Conservation (phyloP, 2,888 invertebrate species). For the Sipunculus nudus region DNA sequence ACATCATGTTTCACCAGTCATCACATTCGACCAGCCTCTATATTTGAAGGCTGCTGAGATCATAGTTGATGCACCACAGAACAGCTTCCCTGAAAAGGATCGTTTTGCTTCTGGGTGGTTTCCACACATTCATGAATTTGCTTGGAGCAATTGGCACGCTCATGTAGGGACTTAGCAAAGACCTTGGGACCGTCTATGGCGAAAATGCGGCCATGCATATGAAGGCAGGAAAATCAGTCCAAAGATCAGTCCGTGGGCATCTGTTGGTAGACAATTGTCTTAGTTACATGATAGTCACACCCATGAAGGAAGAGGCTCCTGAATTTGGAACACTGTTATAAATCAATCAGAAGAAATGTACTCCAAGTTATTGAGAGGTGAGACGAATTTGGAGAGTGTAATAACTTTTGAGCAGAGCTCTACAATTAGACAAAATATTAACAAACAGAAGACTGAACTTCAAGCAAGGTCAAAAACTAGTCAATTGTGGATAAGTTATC, state of each 20-base stretch:
- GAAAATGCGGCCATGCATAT: slow-evolving; percentile 16
- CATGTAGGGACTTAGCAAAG: slow-evolving; percentile 4
- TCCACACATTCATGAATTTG: slow-evolving; percentile 20
- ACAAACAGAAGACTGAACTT: slow-evolving; percentile 16
- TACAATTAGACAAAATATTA: slow-evolving; percentile 1
- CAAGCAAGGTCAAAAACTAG: slow-evolving; percentile 15
- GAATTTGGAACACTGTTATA: slow-evolving; percentile 15
- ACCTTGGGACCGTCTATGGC: slow-evolving; percentile 7
- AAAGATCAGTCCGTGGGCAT: slow-evolving; percentile 23
- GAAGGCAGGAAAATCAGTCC: slow-evolving; percentile 17
- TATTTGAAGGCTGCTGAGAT: slow-evolving; percentile 20
- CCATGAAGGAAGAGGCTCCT: slow-evolving; percentile 4
- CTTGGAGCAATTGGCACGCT: slow-evolving; percentile 15
- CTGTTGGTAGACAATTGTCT: slow-evolving; percentile 22
- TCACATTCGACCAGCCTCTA: slow-evolving; percentile 13
- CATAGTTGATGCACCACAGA: slow-evolving; percentile 8
- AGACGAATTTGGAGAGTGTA: slow-evolving; percentile 10
- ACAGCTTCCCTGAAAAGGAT: slow-evolving; percentile 13
- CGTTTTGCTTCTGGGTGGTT: slow-evolving; percentile 15
- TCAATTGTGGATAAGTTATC: slow-evolving; percentile 24
- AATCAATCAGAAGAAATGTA: slow-evolving; percentile 15
- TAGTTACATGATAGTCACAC: slow-evolving; percentile 13
- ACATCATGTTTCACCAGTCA: slow-evolving; percentile 10
- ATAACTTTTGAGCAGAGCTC: slow-evolving; percentile 2
- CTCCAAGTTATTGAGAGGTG: slow-evolving; percentile 1